phyloP scores from a whole-genome alignment of 2,888 invertebrate species.

The Resseliella maxima region DNA sequence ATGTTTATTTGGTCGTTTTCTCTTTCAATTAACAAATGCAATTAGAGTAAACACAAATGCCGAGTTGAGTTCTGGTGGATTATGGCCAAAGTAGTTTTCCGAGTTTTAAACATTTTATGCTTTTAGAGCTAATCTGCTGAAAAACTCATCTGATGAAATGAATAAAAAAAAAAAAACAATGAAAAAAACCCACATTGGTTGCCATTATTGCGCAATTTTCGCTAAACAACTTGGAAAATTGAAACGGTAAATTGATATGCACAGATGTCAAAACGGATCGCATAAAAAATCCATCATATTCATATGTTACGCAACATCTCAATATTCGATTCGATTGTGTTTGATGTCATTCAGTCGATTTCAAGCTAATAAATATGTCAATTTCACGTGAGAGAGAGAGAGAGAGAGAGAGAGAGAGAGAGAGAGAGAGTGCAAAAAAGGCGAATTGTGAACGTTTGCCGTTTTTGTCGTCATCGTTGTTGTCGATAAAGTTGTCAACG shows the following conservation, averaged over 20 bases:
- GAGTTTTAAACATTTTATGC: neutral
- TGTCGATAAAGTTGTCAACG: conserved; percentile 45
- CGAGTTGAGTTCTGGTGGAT: neutral
- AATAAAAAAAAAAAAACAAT: neutral
- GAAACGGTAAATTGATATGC: neutral
- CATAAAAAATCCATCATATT: conserved; percentile 17
- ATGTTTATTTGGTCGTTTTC: conserved; percentile 24
- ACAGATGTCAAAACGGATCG: neutral
- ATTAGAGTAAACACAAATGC: conserved; percentile 36
- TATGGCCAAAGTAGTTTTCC: neutral
- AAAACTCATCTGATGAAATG: neutral
- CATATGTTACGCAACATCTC: conserved; percentile 17
- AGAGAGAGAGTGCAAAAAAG: too few relatives aligned
- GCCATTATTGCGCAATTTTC: neutral
- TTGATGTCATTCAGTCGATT: conserved; percentile 12
- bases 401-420: too few relatives aligned
- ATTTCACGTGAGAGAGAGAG: too few relatives aligned
- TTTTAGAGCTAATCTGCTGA: neutral
- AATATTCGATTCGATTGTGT: neutral
- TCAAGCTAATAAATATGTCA: conserved; percentile 37
- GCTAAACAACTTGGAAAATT: neutral
- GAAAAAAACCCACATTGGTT: neutral
- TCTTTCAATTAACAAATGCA: conserved; percentile 13
- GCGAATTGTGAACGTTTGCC: neutral
- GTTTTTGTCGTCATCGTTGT: neutral